Conservation (phyloP, 1,140 invertebrate genomes). For the Drosophila willistoni region DNA sequence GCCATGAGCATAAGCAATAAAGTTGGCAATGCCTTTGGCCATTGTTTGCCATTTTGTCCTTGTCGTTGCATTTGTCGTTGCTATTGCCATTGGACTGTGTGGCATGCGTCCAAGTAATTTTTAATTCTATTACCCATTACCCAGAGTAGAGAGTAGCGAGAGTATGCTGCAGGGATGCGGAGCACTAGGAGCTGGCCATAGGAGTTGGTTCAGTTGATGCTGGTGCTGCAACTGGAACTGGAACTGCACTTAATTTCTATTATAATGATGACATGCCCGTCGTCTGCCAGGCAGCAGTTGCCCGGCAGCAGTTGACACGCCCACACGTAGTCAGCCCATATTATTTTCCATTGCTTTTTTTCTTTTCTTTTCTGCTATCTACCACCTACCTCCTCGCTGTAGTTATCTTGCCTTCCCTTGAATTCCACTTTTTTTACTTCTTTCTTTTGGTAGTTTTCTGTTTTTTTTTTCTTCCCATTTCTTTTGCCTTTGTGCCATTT, state of each 20-base stretch:
- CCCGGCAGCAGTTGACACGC: conserved; percentile 39
- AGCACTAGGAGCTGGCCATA: conserved; percentile 22
- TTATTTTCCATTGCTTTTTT: conserved; percentile 40
- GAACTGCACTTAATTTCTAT: conserved; percentile 66
- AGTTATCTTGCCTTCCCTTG: conserved; percentile 17
- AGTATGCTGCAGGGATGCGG: background rate
- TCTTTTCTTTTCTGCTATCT: background rate
- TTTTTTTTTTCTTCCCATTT: conserved; percentile 11
- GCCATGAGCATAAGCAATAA: background rate
- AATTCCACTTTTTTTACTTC: conserved; percentile 8
- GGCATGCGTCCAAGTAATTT: conserved; percentile 69
- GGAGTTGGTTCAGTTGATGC: conserved; percentile 15
- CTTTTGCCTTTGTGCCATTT: conserved; percentile 34
- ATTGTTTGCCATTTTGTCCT: conserved; percentile 56
- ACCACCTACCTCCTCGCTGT: conserved; percentile 12
- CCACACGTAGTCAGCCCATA: conserved; percentile 49
- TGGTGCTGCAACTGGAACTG: conserved; percentile 29
- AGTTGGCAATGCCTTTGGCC: conserved; percentile 46
- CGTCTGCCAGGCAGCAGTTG: conserved; percentile 47
- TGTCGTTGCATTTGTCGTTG: conserved; percentile 13
- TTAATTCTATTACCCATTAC: conserved; percentile 70
- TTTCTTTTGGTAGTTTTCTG: background rate
- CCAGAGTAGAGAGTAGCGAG: background rate
- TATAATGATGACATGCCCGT: conserved; percentile 63
- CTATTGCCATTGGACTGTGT: conserved; percentile 22